Base-by-base conservation (phyloP, 2,113 vertebrate species). In the Epinephelus lanceolatus region DNA sequence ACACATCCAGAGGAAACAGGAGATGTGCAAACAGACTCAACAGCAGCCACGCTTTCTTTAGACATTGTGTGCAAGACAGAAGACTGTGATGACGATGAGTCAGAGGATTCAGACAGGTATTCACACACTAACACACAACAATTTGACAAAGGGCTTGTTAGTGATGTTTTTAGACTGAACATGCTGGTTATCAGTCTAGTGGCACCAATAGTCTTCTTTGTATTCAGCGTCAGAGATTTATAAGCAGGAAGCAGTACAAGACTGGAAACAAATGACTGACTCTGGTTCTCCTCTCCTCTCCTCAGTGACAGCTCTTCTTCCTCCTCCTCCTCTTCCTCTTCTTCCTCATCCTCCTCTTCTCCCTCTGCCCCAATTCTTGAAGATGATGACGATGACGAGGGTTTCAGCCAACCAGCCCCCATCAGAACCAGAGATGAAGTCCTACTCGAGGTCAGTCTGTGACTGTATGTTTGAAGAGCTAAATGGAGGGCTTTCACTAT, bases 21-120 rank as follows among this genome's bases (percentile, higher is more conserved):
- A 37, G 78, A 55, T 0, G 25, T 18, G 2, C 19, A 47, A 0
- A 52, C 37, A 12, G 23, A 33, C 0, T 2, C n/a, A 0, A 1
- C 61, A 14, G 55, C 21, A 18, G 47, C 30, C 2, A 0, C 1
- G 0, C 19, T 23, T 14, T n/a, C 63, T 27, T 4, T 5, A 4
- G n/a, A 52, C 25, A 5, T 0, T 2, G 68, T 37, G 23, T 42
- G 18, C 60, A n/a, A 71, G 62, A 42, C 25, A 0, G 76, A 62
- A 13, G 66, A 68, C 14, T 6, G 18, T 11, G 77, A 83, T 0
- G 57, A 61, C 0, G 60, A 75, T 5, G 73, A 78, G 0, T 88
- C 90, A 0, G 92, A 91, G 1, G 90, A 87, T 30, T 89, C 89
- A 17, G 92, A 92, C 78, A 94, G 92, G 92, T 93, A 83, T 23